Evolutionary conservation across 2,113 vertebrate genomes (phyloP).

Genomic region (Alexandromys fortis): DNA sequence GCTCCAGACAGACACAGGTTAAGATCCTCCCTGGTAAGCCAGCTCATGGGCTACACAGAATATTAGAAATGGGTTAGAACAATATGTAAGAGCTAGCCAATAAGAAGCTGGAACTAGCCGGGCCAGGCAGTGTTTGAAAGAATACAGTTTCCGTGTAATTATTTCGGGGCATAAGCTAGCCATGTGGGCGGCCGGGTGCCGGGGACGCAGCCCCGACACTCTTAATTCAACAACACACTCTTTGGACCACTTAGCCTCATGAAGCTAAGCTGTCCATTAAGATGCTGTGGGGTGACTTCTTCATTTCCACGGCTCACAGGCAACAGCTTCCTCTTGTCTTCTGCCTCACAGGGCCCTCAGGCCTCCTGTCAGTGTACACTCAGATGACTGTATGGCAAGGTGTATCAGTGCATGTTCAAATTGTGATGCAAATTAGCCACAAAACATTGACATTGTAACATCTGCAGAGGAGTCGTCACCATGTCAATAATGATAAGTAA

Average conservation of each 20-base stretch:
- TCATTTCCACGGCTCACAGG: constrained; percentile 70
- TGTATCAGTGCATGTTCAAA: constrained; percentile 78
- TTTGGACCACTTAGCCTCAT: constrained; percentile 66
- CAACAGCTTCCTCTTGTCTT: constrained; percentile 58
- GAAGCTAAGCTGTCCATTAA: constrained; percentile 66
- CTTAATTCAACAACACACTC: neutral
- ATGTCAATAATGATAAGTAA: constrained; percentile 77
- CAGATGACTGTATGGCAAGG: constrained; percentile 81
- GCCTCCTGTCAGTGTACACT: constrained; percentile 79
- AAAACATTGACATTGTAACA: constrained; percentile 82
- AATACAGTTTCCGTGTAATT: too few relatives aligned
- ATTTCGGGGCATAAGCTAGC: too few relatives aligned
- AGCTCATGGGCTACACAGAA: too few relatives aligned
- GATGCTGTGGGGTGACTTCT: constrained; percentile 70
- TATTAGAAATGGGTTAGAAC: too few relatives aligned
- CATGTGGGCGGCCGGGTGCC: too few relatives aligned
- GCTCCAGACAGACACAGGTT: too few relatives aligned
- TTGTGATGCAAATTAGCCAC: constrained; percentile 71
- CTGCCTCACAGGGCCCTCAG: constrained; percentile 72
- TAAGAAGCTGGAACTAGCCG: too few relatives aligned
- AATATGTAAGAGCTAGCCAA: too few relatives aligned
- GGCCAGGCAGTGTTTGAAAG: too few relatives aligned
- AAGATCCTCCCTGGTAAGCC: too few relatives aligned
- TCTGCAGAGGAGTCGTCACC: constrained; percentile 77
- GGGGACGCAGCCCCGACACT: too few relatives aligned